phyloP scores from a whole-genome alignment of 1,140 invertebrate species.

The Aphis gossypii region DNA sequence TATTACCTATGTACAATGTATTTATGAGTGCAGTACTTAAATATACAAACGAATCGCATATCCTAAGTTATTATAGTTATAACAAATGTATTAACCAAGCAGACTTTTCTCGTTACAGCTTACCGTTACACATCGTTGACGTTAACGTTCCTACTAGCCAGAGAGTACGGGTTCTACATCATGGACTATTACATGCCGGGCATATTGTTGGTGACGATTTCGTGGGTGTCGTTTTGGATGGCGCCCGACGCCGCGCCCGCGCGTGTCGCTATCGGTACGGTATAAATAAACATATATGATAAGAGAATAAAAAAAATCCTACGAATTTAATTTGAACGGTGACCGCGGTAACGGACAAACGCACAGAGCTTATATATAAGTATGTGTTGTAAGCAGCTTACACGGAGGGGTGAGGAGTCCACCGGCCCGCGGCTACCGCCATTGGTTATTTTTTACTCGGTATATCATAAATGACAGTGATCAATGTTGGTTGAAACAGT shows the following conservation, averaged over 20 bases:
- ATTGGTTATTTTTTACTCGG: not conserved
- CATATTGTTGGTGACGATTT: slow-evolving; percentile 84
- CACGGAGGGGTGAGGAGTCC: not conserved
- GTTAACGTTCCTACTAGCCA: slow-evolving; percentile 77
- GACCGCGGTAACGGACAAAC: not conserved
- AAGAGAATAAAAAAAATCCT: not conserved
- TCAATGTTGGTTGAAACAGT: not conserved
- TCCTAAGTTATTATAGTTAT: too few relatives aligned
- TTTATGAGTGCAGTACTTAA: too few relatives aligned
- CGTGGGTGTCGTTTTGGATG: slow-evolving; percentile 91
- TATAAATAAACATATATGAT: too few relatives aligned
- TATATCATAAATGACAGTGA: not conserved
- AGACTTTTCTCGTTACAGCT: slow-evolving; percentile 39
- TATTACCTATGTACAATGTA: too few relatives aligned
- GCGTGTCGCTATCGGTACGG: slow-evolving; percentile 75
- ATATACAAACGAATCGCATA: too few relatives aligned
- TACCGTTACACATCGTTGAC: slow-evolving; percentile 78
- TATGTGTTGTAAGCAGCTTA: not conserved
- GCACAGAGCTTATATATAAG: not conserved
- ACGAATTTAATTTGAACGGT: not conserved
- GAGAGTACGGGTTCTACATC: slow-evolving; percentile 85
- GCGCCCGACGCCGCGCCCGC: slow-evolving; percentile 84
- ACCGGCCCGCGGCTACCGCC: not conserved
- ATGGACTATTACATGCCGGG: slow-evolving; percentile 90
- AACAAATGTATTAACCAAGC: not conserved